These are phyloP conservation scores for Hypena proboscidalis DNA, from an alignment of 2,888 invertebrate species.

Conservation along the genomic window DNA sequence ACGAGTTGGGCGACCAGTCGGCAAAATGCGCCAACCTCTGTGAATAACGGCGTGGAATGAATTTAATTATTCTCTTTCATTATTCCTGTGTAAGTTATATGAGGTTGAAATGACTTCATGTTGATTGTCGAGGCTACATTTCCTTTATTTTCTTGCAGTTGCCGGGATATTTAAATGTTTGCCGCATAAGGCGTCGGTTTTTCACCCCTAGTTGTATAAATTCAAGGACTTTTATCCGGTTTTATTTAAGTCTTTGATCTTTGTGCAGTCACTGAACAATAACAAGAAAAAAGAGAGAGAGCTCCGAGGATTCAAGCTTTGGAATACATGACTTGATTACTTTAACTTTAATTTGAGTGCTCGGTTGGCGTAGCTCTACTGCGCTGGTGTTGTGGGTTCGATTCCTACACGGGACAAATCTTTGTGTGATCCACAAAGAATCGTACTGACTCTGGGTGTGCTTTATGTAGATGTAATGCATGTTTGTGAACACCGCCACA, in stretches of 20 bases:
- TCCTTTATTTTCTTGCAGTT: constrained; percentile 24
- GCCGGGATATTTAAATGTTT: constrained; percentile 27
- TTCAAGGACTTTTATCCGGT: constrained; percentile 16
- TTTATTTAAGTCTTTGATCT: constrained; percentile 28
- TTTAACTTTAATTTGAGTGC: no score
- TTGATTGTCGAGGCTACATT: constrained; percentile 32
- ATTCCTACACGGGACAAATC: no score
- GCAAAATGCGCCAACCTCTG: constrained; percentile 90
- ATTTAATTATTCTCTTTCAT: constrained; percentile 60
- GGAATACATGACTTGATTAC: no score
- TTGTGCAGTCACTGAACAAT: no score
- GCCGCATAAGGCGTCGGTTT: constrained; percentile 15
- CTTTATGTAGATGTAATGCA: no score
- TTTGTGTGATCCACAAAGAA: no score
- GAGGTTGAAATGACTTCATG: constrained; percentile 39
- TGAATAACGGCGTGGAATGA: constrained; percentile 53
- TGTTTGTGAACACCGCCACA: background rate
- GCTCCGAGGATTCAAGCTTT: no score
- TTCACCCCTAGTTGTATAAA: constrained; percentile 17
- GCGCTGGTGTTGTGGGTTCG: no score
- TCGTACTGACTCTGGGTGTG: no score
- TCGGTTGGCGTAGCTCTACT: no score
- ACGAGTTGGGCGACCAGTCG: constrained; percentile 90
- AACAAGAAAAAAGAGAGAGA: no score
- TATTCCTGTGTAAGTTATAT: constrained; percentile 39